Evolutionary conservation across 2,797 vertebrate species (phyloP).

Genomic region (Xiphorhynchus erythropygius): DNA sequence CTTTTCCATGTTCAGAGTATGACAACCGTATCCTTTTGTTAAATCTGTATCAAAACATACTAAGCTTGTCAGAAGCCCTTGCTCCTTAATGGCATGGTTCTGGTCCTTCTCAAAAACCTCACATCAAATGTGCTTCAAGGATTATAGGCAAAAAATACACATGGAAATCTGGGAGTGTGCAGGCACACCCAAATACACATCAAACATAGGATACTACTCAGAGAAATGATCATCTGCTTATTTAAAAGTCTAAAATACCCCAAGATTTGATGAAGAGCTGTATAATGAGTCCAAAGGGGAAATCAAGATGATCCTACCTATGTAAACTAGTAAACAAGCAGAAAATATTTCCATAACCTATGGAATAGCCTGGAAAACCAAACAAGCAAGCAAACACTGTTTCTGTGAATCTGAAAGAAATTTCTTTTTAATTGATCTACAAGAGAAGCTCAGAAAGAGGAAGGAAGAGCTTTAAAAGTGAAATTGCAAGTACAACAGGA

Average conservation of each 20-base stretch:
- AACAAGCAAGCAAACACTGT: background rate
- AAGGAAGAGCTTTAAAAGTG: slow-evolving; percentile 18
- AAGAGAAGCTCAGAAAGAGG: background rate
- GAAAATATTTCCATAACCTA: background rate
- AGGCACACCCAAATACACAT: background rate
- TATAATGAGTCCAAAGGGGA: background rate
- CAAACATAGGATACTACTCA: background rate
- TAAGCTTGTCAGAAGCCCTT: background rate
- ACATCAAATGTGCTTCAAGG: background rate
- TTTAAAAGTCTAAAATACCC: background rate
- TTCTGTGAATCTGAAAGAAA: background rate
- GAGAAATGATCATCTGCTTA: background rate
- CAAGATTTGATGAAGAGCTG: background rate
- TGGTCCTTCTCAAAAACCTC: background rate
- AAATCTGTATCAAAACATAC: background rate
- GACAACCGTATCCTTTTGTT: background rate
- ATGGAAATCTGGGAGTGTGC: background rate
- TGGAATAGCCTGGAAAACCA: background rate
- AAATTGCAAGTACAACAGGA: slow-evolving; percentile 6
- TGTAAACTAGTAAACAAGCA: background rate
- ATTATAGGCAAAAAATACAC: background rate
- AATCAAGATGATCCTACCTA: background rate
- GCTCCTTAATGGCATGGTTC: background rate
- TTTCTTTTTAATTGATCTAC: background rate
- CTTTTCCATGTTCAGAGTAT: background rate